Evolutionary conservation across 2,797 vertebrate genomes (phyloP), one percentile per base, ranked within the genome.

Genomic region (Orestias chungarensis): DNA sequence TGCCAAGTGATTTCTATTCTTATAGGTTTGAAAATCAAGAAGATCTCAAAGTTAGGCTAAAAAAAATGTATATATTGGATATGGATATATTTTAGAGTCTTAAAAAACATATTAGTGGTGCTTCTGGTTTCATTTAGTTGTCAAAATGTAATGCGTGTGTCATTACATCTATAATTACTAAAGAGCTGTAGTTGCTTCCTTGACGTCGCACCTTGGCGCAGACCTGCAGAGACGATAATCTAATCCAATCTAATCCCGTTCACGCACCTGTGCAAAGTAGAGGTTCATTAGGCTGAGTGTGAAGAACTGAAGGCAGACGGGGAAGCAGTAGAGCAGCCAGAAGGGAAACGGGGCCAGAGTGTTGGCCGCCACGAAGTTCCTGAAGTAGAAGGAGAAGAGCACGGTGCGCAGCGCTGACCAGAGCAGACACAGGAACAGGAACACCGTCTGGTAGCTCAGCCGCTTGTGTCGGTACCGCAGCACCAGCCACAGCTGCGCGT

Each of bases 241-340:
- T n/a, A 29, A 33, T 18, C 33, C 4, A 2, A 11, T 47, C 3
- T 25, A 8, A 31, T n/a, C 61, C 55, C 27, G 17, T 11, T 0
- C 25, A 68, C 90, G 95, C 94, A 98, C 97, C 97, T 98, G 96
- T 49, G 95, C 95, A 82, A 97, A 97, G 93, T 99, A 99, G 20
- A 99, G 93, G 92, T 98, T 99, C 96, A 99, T 96, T 86, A 99
- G 94, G 75, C 97, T 95, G 89, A 99, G 95, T 0, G 96, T 99
- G 94, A 98, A 98, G 95, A 99, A 99, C 95, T 99, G 97, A 33
- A 99, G 96, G 90, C 97, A 99, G 62, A 99, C 96, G 0, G 97
- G 97, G 83, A 96, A 96, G 93, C 97, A 99, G 91, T 98, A 98
- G 66, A 99, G 96, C 84, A 99, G 95, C 97, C 97, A 99, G 94